Evolutionary conservation across 1,140 invertebrate species (phyloP).

Genomic region (Drosophila equinoxialis): DNA sequence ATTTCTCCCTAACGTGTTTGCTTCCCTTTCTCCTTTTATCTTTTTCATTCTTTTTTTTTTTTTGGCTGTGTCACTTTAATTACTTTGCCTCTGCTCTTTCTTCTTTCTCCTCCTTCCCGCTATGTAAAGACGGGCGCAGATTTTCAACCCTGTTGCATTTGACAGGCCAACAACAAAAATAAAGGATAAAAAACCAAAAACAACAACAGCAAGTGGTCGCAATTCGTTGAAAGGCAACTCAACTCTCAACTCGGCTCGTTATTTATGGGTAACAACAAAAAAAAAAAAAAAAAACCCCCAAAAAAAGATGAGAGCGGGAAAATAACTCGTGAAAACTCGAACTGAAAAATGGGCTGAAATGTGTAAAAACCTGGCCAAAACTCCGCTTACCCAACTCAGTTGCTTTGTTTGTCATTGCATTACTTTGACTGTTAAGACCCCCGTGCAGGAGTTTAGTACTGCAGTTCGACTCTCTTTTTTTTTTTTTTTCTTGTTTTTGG

Average conservation of each 20-base stretch:
- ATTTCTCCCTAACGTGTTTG: constrained; percentile 2
- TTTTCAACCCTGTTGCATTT: constrained; percentile 73
- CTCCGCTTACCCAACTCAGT: constrained; percentile 20
- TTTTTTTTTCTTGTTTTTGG: background rate
- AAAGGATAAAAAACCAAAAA: background rate
- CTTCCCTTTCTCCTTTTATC: constrained; percentile 1
- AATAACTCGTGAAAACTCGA: constrained; percentile 33
- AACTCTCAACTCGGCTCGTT: constrained; percentile 66
- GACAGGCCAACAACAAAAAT: constrained; percentile 40
- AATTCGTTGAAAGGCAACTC: constrained; percentile 64
- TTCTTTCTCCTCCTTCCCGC: no score
- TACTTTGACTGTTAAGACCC: constrained; percentile 77
- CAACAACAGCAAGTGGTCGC: constrained; percentile 16
- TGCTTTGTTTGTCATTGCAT: constrained; percentile 80
- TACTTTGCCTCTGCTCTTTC: constrained; percentile 46
- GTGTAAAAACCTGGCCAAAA: constrained; percentile 25
- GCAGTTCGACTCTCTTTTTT: constrained; percentile 20
- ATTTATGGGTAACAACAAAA: constrained; percentile 61
- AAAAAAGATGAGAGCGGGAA: background rate
- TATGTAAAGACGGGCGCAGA: constrained; percentile 64
- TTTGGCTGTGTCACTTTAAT: constrained; percentile 64
- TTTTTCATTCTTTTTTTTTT: constrained; percentile 17
- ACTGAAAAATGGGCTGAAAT: constrained; percentile 61
- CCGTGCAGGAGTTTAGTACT: constrained; percentile 59
- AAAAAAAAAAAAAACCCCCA: constrained; percentile 17